Base-by-base conservation (phyloP, 2,888 invertebrate genomes). In the Amblyjoppa fuscipennis region DNA sequence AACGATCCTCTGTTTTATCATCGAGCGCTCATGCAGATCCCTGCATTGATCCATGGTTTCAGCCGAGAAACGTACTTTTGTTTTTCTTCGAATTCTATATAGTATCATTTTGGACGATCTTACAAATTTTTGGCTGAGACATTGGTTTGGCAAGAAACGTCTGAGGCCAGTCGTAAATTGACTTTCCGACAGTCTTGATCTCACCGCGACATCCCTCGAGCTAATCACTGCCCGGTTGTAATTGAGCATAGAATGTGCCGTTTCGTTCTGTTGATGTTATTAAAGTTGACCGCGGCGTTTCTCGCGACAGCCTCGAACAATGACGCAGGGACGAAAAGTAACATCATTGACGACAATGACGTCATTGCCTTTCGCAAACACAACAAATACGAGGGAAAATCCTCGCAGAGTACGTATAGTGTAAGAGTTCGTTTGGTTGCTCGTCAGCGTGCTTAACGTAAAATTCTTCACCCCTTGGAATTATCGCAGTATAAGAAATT, bases 371-470 rank as follows among this genome's bases (percentile, higher is more conserved):
- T 61, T 34, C 20, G 7, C 3, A 51, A 59, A 41, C n/a, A 31
- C 11, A 51, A 34, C 2, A 74, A 64, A 53, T 70, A 41, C 70
- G 77, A 53, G 53, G 45, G 75, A 31, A 87, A 61, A 68, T 87
- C 81, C 34, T 66, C 16, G 13, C 45, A 76, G 56, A 86, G 85
- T 85, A 71, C 59, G 81, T 71, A 41, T n/a, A 38, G 28, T n/a
- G n/a, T 69, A 9, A 20, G n/a, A n/a, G 25, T 20, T 0, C 20
- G 20, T 20, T 20, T 34, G 34, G 4, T 73, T 61, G 11, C 25
- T 41, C 31, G 13, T 56, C 70, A 70, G 1, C 31, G 16, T n/a
- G 20, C 28, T 3, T 11, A 45, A 11, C 49, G 20, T 13, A 25
- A 25, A 20, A 0, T 28, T 31, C 20, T 3, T n/a, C 0, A 13